Evolutionary conservation across 2,797 vertebrate species (phyloP), one percentile per base, ranked within the genome.

Genomic region (Psittacula derbiana): DNA sequence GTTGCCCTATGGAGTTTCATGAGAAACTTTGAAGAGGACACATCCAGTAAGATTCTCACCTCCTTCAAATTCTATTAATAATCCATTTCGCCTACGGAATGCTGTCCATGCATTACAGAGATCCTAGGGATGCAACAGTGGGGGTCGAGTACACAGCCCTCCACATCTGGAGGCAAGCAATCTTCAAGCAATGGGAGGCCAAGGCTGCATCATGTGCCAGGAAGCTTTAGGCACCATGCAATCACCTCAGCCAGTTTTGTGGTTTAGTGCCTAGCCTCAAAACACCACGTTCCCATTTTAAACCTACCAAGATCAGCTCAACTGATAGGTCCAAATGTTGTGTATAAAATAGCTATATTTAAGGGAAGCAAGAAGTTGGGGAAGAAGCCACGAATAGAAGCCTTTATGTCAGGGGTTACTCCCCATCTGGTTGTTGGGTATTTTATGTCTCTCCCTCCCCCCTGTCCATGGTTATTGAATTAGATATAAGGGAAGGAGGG

Each of bases 131-230:
- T 38, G 46, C 25, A 72, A 10, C 36, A 60, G 50, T 1, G 1
- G 66, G 78, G 69, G 58, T 46, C 2, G 0, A 11, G 27, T 25
- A 57, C 30, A 12, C 44, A 80, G 69, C 61, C 27, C 64, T 74
- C 30, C 89, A 88, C 89, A 92, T 90, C 87, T 86, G 93, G 38
- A 90, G 43, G 62, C 40, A n/a, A n/a, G n/a, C n/a, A n/a, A n/a
- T n/a, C 83, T 80, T 40, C 47, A 81, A 58, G 70, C 38, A 88
- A 64, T 4, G 6, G 27, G 18, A 95, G 47, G 80, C 43, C 25
- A 28, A 28, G 67, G 49, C 33, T 64, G 49, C 31, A 27, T 16
- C 38, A 8, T 25, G 20, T 25, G 80, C 88, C 86, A 78, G 16
- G 41, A 84, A 92, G 53, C 64, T 69, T 58, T 25, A 90, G 80